Percentiles rank a stretch among this genome's conserved stretches.
These are phyloP conservation scores for Drosophila asahinai DNA, from an alignment of 1,140 invertebrate genomes.

Conservation along the genomic window DNA sequence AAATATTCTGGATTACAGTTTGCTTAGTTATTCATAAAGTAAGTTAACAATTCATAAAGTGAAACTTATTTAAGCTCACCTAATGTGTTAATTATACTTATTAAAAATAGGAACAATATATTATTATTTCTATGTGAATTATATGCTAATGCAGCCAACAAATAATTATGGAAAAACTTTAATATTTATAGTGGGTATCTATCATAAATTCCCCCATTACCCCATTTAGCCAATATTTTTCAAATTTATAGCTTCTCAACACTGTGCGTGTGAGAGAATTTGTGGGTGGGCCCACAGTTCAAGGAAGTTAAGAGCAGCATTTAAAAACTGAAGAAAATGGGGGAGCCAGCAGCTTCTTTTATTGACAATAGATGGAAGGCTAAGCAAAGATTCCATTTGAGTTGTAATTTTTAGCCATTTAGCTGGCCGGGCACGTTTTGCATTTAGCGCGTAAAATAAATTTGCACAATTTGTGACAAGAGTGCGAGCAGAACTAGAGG, in stretches of 20 bases:
- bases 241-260: not conserved
- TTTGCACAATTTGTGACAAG: slow-evolving; percentile 82
- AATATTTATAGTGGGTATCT: not conserved
- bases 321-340: slow-evolving; percentile 35
- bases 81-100: too few species aligned
- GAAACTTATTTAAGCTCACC: too few species aligned
- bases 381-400: slow-evolving; percentile 53
- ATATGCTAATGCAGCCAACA: not conserved
- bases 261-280: slow-evolving; percentile 45
- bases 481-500: slow-evolving; percentile 50
- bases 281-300: slow-evolving; percentile 65
- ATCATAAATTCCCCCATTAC: not conserved
- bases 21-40: too few species aligned
- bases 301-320: slow-evolving; percentile 42
- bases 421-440: slow-evolving; percentile 80
- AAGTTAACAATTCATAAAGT: too few species aligned
- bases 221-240: not conserved
- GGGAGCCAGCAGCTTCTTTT: slow-evolving; percentile 50
- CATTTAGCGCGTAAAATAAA: slow-evolving; percentile 82
- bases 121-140: too few species aligned
- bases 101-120: too few species aligned
- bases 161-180: too few species aligned
- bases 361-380: slow-evolving; percentile 67
- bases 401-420: slow-evolving; percentile 78
- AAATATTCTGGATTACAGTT: too few species aligned